Evolutionary conservation across 1,140 invertebrate genomes (phyloP).

Genomic region (Heliconius congener): DNA sequence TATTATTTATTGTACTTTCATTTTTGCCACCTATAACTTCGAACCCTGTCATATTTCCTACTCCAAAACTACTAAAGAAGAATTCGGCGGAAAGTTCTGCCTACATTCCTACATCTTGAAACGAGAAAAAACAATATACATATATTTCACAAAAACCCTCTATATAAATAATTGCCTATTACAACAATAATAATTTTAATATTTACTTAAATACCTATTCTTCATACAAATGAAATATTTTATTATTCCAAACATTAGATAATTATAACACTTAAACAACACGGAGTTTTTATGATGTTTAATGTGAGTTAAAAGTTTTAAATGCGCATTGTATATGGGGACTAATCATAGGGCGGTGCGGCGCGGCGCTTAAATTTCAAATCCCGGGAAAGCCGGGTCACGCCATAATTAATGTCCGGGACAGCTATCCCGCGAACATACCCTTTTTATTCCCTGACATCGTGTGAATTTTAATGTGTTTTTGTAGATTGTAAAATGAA

Average conservation of each 20-base stretch:
- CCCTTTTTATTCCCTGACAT: constrained; percentile 21
- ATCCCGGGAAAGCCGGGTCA: constrained; percentile 40
- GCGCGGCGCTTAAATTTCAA: constrained; percentile 33
- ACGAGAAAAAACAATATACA: too few relatives aligned
- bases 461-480: constrained; percentile 3
- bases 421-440: constrained; percentile 30
- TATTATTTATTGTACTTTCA: too few relatives aligned
- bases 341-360: constrained; percentile 53
- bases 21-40: too few relatives aligned
- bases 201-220: constrained; percentile 1
- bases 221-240: constrained; percentile 8
- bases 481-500: not conserved
- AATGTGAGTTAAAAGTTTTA: constrained; percentile 40
- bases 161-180: too few relatives aligned
- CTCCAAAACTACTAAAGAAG: too few relatives aligned
- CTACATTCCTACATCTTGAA: too few relatives aligned
- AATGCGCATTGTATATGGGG: constrained; percentile 38
- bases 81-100: too few relatives aligned
- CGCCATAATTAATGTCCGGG: constrained; percentile 36
- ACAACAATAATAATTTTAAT: not conserved
- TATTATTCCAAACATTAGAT: constrained; percentile 19
- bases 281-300: constrained; percentile 37
- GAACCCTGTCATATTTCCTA: too few relatives aligned
- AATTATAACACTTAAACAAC: constrained; percentile 26
- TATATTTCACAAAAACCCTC: too few relatives aligned